Evolutionary conservation across 2,113 vertebrate genomes (phyloP), one percentile per base, ranked within the genome.

Genomic region (Halichoerus grypus): DNA sequence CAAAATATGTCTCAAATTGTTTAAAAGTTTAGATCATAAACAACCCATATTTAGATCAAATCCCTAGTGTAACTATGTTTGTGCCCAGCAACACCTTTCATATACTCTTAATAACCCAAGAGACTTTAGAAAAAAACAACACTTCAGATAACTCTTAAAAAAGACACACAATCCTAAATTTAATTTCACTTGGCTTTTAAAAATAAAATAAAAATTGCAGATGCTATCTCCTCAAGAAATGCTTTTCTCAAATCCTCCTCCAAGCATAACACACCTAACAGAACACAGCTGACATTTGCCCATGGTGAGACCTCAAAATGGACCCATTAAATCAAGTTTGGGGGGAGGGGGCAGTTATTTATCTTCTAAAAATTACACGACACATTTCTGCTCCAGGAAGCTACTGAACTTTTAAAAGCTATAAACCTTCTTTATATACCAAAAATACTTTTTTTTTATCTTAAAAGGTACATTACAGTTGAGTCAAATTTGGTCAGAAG

Each of bases 11-110:
- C 28, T 86, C 51, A 97, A 98, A 98, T 95, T 95, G 79, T 95
- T 98, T 97, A 96, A 97, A 95, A 63, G 24, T 87, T 89, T 95
- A 98, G 90, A 97, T 95, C 97, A 97, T 93, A 98, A 97, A 96
- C 94, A 91, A 98, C 42, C 89, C 49, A 94, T 55, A 97, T 88
- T 98, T 98, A 72, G 2, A 92, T 15, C 31, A 95, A 97, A 95
- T 91, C 69, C 3, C 0, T 1, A 88, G 51, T 24, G 63, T 91
- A 80, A 97, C 97, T 94, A 46, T 97, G 65, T 72, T 81, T 80
- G 86, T 95, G 97, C 88, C 33, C 92, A 96, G 74, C 85, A 97
- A 96, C 16, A 92, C 63, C 61, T 22, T 77, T 80, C 59, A 91
- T 74, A 86, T n/a, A 53, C 9, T 65, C 67, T 95, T 95, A 77